phyloP scores from a whole-genome alignment of 1,140 invertebrate genomes.

The Drosophila pectinifera region DNA sequence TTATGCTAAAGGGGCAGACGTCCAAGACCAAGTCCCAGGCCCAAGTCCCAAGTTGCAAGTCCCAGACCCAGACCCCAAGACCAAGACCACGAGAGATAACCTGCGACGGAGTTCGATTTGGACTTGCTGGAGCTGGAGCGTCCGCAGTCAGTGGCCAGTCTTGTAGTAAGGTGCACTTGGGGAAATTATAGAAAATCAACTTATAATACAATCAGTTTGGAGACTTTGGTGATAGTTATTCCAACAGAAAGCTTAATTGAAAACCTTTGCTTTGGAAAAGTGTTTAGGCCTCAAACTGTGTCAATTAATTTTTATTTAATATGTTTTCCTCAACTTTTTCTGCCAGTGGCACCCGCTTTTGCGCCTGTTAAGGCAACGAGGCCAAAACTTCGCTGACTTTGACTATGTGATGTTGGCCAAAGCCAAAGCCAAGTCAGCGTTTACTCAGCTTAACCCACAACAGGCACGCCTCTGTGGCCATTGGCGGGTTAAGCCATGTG shows the following conservation, averaged over 20 bases:
- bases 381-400: slow-evolving; percentile 38
- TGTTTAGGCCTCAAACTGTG: not conserved
- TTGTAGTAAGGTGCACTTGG: not conserved
- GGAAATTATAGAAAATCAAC: not conserved
- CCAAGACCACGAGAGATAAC: slow-evolving; percentile 7
- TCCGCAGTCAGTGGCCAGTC: slow-evolving; percentile 19
- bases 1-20: slow-evolving; percentile 76
- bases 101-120: slow-evolving; percentile 8
- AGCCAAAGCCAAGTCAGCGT: slow-evolving; percentile 25
- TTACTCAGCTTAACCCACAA: slow-evolving; percentile 9
- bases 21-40: slow-evolving; percentile 10
- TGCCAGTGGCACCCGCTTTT: slow-evolving; percentile 3
- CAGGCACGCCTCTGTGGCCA: slow-evolving; percentile 8
- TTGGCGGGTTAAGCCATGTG: slow-evolving; percentile 30
- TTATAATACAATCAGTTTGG: no score
- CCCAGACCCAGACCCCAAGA: not conserved
- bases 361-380: slow-evolving; percentile 40
- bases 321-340: no score
- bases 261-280: no score
- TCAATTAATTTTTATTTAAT: not conserved
- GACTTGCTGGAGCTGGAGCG: slow-evolving; percentile 9
- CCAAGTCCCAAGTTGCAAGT: no score
- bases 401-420: slow-evolving; percentile 35
- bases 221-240: no score
- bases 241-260: no score